Evolutionary conservation across 35 echinoderm and acorn worm species (phyloP), one percentile per base, ranked within the genome.

Genomic region (Ptychodera flava): DNA sequence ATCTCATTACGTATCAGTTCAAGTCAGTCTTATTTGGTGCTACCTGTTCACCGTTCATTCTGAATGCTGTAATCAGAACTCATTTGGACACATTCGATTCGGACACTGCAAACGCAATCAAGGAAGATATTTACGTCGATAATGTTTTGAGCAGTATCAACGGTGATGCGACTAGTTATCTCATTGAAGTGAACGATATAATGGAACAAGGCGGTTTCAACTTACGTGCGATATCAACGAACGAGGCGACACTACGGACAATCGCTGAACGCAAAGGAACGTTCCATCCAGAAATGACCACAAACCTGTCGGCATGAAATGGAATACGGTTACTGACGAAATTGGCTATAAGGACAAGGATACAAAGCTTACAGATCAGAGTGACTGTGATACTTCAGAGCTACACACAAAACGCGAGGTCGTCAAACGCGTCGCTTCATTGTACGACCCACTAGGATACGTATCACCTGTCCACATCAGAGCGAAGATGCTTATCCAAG

Each of bases 391-490:
- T n/a, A n/a, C n/a, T n/a, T n/a, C n/a, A n/a, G n/a, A n/a, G n/a
- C n/a, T n/a, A n/a, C n/a, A n/a, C n/a, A n/a, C n/a, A n/a, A n/a
- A n/a, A n/a, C n/a, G n/a, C n/a, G n/a, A n/a, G n/a, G n/a, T n/a
- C n/a, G n/a, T n/a, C n/a, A n/a, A n/a, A n/a, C n/a, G n/a, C n/a
- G n/a, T n/a, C n/a, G n/a, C n/a, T n/a, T n/a, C n/a, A n/a, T n/a
- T n/a, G n/a, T n/a, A n/a, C n/a, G 83, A 85, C 76, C 83, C 83
- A 16, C 83, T 85, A 27, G 35, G 83, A 45, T 37, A 36, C 75
- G 1, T 85, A 28, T 29, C 36, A 52, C 35, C 83, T 35, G 36
- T 85, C 33, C 38, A 36, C n/a, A 85, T 85, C 6, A 85, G 35
- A 85, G 83, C 36, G 32, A 85, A 38, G 35, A 85, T 85, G 30